Evolutionary conservation across 1,140 invertebrate species (phyloP).

Genomic region (Pectinophora gossypiella): DNA sequence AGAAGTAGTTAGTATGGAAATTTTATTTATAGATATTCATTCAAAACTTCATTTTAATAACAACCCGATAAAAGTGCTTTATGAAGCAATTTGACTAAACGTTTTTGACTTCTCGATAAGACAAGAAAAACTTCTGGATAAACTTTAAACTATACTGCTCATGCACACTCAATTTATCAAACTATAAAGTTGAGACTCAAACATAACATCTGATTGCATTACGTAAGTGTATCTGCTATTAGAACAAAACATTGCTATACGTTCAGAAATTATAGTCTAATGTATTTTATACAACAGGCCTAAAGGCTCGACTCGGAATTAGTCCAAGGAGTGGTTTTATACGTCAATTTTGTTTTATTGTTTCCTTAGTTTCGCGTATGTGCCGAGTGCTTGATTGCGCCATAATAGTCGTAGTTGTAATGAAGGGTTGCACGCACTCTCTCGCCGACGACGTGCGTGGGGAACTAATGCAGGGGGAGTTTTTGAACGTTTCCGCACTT

Average conservation of each 20-base stretch:
- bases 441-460: slow-evolving; percentile 40
- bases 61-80: no score
- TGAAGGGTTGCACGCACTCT: slow-evolving; percentile 64
- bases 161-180: no score
- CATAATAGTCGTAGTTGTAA: slow-evolving; percentile 58
- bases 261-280: slow-evolving; percentile 31
- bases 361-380: slow-evolving; percentile 62
- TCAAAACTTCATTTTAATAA: no score
- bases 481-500: slow-evolving; percentile 53
- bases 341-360: slow-evolving; percentile 61
- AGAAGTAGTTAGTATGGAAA: no score
- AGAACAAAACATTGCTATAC: slow-evolving; percentile 6
- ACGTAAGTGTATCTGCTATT: background rate
- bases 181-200: no score
- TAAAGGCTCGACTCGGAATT: slow-evolving; percentile 33
- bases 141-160: no score
- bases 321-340: slow-evolving; percentile 54
- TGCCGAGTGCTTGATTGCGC: slow-evolving; percentile 64
- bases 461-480: slow-evolving; percentile 52
- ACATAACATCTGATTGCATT: background rate
- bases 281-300: slow-evolving; percentile 40
- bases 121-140: no score
- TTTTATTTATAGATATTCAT: no score
- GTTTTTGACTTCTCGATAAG: no score
- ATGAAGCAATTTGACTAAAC: no score